Conservation (phyloP, 2,888 invertebrate species). For the Spodoptera picta region DNA sequence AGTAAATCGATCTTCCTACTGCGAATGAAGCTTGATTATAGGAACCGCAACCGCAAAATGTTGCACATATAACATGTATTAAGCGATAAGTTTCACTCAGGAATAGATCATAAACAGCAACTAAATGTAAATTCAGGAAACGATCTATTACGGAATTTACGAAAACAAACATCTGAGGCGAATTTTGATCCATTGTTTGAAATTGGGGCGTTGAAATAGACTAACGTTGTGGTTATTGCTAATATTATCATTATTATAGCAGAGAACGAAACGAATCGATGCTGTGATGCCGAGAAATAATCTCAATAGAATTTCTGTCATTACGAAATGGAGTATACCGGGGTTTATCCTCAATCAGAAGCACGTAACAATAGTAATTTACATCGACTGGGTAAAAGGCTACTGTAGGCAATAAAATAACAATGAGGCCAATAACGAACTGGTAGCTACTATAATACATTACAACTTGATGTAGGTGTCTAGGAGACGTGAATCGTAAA, state of each 20-base stretch:
- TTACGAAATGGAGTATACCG: slow-evolving; percentile 38
- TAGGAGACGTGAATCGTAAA: slow-evolving; percentile 22
- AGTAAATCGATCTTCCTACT: slow-evolving; percentile 31
- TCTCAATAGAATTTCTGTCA: slow-evolving; percentile 23
- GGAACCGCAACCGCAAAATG: slow-evolving; percentile 34
- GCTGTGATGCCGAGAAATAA: slow-evolving; percentile 25
- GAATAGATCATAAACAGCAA: slow-evolving; percentile 19
- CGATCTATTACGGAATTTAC: slow-evolving; percentile 20
- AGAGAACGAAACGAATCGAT: slow-evolving; percentile 26
- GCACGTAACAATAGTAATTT: slow-evolving; percentile 39
- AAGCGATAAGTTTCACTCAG: slow-evolving; percentile 10
- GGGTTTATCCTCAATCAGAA: slow-evolving; percentile 25
- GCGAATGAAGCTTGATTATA: slow-evolving; percentile 18
- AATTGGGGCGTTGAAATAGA: slow-evolving; percentile 35
- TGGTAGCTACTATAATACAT: slow-evolving; percentile 36
- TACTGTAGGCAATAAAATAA: slow-evolving; percentile 49
- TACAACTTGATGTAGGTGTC: slow-evolving; percentile 35
- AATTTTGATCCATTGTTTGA: slow-evolving; percentile 31
- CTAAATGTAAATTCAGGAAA: slow-evolving; percentile 10
- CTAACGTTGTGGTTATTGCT: slow-evolving; percentile 28
- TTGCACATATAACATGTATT: slow-evolving; percentile 8
- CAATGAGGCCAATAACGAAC: slow-evolving; percentile 44
- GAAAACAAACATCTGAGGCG: slow-evolving; percentile 17
- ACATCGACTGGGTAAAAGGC: slow-evolving; percentile 41
- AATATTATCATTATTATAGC: slow-evolving; percentile 24